Percentiles rank a stretch among this genome's conserved stretches.
phyloP scores from a whole-genome alignment of 2,797 vertebrate genomes.

The Chelonia mydas region DNA sequence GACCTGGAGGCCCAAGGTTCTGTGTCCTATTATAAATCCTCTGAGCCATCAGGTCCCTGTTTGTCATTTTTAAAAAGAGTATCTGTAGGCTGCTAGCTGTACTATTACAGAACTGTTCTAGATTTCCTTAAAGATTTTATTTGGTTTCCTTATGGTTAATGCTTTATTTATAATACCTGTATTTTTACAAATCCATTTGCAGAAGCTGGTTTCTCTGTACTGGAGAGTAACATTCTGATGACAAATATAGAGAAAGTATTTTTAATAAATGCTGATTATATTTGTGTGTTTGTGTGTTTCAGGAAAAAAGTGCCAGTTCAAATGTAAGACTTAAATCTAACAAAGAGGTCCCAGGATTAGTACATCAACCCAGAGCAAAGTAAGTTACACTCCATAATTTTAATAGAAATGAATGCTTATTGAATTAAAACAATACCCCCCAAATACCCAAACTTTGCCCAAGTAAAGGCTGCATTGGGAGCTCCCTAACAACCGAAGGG shows the following conservation, averaged over 20 bases:
- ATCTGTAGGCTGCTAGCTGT: rapidly evolving
- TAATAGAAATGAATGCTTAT: not conserved
- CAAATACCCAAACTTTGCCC: not conserved
- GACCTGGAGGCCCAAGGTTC: not conserved
- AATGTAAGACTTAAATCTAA: constrained; percentile 82
- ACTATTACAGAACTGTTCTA: not conserved
- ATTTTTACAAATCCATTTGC: not conserved
- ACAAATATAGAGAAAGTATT: not conserved
- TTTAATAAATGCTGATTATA: not conserved
- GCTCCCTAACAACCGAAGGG: not conserved
- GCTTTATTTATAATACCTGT: rapidly evolving
- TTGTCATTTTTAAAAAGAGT: not conserved
- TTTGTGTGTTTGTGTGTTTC: constrained; percentile 70
- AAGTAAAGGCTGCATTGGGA: not conserved
- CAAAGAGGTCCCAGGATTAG: constrained; percentile 85
- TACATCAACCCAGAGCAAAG: constrained; percentile 86
- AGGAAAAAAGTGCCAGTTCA: constrained; percentile 95
- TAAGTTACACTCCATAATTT: constrained; percentile 71
- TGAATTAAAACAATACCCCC: not conserved
- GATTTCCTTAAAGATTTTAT: not conserved
- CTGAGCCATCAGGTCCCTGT: rapidly evolving
- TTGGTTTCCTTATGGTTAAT: not conserved
- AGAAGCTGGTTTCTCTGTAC: not conserved
- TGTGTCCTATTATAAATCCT: not conserved
- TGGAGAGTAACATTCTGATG: not conserved